A percentile compares a stretch with the other conserved stretches of the same genome.
Conservation (phyloP, 2,888 invertebrate species). For the Bombylius discolor region DNA sequence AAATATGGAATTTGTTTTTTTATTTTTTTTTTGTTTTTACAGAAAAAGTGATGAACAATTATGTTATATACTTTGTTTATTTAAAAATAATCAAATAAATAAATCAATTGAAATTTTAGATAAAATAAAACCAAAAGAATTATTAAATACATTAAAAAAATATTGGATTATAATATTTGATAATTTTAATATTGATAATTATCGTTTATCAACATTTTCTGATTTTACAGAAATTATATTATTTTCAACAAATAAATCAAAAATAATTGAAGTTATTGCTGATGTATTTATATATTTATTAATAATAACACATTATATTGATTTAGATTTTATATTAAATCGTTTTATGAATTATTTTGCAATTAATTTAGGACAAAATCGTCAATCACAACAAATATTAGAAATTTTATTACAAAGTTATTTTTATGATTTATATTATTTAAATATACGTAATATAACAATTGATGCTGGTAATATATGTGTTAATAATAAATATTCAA, state of each 20-base stretch:
- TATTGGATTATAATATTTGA: slow-evolving; percentile 12
- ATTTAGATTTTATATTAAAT: slow-evolving; percentile 35
- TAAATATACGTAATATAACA: slow-evolving; percentile 6
- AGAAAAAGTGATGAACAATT: slow-evolving; percentile 5
- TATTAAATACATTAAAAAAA: slow-evolving; percentile 13
- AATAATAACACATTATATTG: slow-evolving; percentile 29
- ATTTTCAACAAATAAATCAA: slow-evolving; percentile 24
- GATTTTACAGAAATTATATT: slow-evolving; percentile 32
- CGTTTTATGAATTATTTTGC: slow-evolving; percentile 53
- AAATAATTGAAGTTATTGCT: slow-evolving; percentile 30
- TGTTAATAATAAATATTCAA: neutral
- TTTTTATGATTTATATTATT: slow-evolving; percentile 35
- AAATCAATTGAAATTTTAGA: slow-evolving; percentile 3
- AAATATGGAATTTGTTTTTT: neutral
- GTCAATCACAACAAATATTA: slow-evolving; percentile 37
- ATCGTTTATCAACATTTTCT: slow-evolving; percentile 24
- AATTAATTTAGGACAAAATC: slow-evolving; percentile 47
- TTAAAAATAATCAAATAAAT: neutral
- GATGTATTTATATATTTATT: slow-evolving; percentile 32
- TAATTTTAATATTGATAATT: slow-evolving; percentile 12
- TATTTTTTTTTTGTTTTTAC: neutral
- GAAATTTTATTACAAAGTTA: slow-evolving; percentile 41
- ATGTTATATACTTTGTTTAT: slow-evolving; percentile 7
- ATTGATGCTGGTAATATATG: neutral
- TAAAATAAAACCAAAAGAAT: slow-evolving; percentile 23